These are phyloP conservation scores for Corythucha ciliata DNA, from an alignment of 2,888 invertebrate genomes.

Conservation along the genomic window DNA sequence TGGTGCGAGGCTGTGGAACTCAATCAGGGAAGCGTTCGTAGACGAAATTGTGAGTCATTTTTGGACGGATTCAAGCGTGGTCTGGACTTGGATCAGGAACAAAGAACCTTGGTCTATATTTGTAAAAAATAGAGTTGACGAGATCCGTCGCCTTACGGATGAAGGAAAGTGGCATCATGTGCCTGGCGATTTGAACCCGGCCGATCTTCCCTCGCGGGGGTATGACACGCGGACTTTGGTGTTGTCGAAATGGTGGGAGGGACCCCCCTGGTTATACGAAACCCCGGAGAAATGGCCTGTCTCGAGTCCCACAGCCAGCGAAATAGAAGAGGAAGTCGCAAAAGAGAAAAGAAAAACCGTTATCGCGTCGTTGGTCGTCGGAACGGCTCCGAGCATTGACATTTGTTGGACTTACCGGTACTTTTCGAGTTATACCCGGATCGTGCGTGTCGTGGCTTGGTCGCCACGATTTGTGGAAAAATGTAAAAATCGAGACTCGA, in stretches of 20 bases:
- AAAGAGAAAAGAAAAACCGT: too few species aligned
- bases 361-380: too few species aligned
- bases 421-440: too few species aligned
- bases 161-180: slow-evolving; percentile 35
- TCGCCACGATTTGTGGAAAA: too few species aligned
- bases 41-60: too few species aligned
- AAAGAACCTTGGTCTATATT: slow-evolving; percentile 33
- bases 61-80: slow-evolving; percentile 37
- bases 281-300: slow-evolving; percentile 33
- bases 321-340: too few species aligned
- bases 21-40: slow-evolving; percentile 24
- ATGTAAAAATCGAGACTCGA: too few species aligned
- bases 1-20: slow-evolving; percentile 31
- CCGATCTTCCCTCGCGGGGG: slow-evolving; percentile 30
- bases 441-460: too few species aligned
- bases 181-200: slow-evolving; percentile 36
- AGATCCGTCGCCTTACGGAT: slow-evolving; percentile 27
- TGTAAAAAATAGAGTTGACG: slow-evolving; percentile 12
- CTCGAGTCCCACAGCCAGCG: too few species aligned
- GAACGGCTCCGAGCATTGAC: too few species aligned
- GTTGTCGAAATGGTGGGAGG: slow-evolving; percentile 38
- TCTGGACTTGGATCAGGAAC: slow-evolving; percentile 35
- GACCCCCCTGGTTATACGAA: slow-evolving; percentile 37
- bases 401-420: too few species aligned
- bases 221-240: slow-evolving; percentile 34